Evolutionary conservation across 2,888 invertebrate species (phyloP).

Genomic region (Eilema depressum): DNA sequence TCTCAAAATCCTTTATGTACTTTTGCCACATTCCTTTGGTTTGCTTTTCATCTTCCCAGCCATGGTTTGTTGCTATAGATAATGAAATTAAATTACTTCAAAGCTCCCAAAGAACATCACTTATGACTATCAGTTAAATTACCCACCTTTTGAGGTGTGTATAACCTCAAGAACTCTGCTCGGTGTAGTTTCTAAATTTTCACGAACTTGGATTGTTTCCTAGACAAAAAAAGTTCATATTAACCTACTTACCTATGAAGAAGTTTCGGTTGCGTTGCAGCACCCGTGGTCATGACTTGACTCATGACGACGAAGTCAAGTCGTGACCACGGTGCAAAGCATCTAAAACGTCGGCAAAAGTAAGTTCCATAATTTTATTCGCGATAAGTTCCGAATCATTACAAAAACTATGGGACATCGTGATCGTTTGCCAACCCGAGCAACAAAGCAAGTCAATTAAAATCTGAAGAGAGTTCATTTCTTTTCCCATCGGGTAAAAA

Average conservation of each 20-base stretch:
- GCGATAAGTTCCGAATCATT: too few relatives aligned
- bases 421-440: too few relatives aligned
- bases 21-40: slow-evolving; percentile 71
- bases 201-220: slow-evolving; percentile 67
- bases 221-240: slow-evolving; percentile 39
- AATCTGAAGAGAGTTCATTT: too few relatives aligned
- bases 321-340: too few relatives aligned
- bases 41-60: slow-evolving; percentile 48
- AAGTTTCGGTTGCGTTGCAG: too few relatives aligned
- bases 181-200: slow-evolving; percentile 59
- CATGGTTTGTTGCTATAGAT: background rate
- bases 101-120: background rate
- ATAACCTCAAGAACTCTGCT: background rate
- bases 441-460: too few relatives aligned
- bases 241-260: too few relatives aligned
- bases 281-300: too few relatives aligned
- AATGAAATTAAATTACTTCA: background rate
- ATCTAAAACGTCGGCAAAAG: too few relatives aligned
- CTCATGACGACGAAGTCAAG: too few relatives aligned
- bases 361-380: too few relatives aligned
- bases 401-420: too few relatives aligned
- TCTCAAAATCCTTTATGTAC: slow-evolving; percentile 66
- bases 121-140: background rate
- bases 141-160: slow-evolving; percentile 1
- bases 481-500: background rate